Evolutionary conservation across 2,797 vertebrate genomes (phyloP).

Genomic region (Tokudaia muenninki): DNA sequence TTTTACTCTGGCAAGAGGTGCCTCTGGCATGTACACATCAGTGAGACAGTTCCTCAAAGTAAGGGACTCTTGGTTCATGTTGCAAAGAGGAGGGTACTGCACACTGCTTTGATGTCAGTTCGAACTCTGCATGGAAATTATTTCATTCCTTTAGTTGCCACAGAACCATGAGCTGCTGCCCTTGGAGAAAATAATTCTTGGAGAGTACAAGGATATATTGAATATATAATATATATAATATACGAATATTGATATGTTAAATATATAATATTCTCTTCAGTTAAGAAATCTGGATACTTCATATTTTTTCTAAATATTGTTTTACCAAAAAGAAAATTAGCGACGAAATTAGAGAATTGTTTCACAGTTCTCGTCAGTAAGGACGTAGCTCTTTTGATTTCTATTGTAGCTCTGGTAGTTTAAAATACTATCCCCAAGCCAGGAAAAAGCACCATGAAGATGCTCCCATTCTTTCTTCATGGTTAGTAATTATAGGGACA

Average conservation of each 20-base stretch:
- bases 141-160: background rate
- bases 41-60: background rate
- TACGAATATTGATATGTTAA: too few relatives aligned
- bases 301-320: background rate
- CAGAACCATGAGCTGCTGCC: background rate
- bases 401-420: background rate
- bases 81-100: background rate
- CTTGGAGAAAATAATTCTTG: background rate
- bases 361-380: background rate
- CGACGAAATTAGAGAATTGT: background rate
- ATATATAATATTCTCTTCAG: background rate
- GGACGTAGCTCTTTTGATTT: background rate
- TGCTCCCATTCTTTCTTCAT: background rate
- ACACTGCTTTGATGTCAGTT: background rate
- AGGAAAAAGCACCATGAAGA: background rate
- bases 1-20: background rate
- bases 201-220: background rate
- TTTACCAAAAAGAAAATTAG: background rate
- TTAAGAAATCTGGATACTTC: background rate
- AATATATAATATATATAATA: too few relatives aligned
- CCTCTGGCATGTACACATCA: background rate
- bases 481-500: background rate
- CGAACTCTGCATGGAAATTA: rapidly evolving
- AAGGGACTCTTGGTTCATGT: background rate
- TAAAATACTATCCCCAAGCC: background rate